Evolutionary conservation across 1,140 invertebrate genomes (phyloP).

Genomic region (Conus betulinus): DNA sequence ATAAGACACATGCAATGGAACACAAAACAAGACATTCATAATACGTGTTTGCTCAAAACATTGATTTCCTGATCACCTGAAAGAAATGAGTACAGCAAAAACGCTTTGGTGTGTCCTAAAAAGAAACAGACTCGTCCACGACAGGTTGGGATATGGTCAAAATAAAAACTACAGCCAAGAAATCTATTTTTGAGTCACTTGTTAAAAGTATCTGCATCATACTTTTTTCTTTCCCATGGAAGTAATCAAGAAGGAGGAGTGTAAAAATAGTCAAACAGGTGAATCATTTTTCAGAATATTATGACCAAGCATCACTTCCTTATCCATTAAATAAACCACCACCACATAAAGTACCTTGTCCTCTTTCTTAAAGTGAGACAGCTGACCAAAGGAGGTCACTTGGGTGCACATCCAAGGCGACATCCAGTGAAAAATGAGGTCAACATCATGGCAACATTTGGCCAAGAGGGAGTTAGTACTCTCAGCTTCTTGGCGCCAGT

Average conservation of each 20-base stretch:
- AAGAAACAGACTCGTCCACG: too few species aligned
- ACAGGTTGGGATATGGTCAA: too few species aligned
- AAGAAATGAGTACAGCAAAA: too few species aligned
- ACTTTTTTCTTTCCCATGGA: too few species aligned
- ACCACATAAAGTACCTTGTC: slow-evolving; percentile 62
- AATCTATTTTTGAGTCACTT: not conserved
- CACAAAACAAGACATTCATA: not conserved
- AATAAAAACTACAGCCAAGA: too few species aligned
- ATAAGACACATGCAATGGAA: slow-evolving; percentile 65
- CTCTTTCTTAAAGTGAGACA: slow-evolving; percentile 74
- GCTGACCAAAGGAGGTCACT: slow-evolving; percentile 76
- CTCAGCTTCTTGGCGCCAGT: slow-evolving; percentile 74
- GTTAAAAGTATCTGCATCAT: not conserved
- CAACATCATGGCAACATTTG: slow-evolving; percentile 79
- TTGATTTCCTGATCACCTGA: not conserved
- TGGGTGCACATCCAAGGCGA: slow-evolving; percentile 65
- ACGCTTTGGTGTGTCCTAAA: too few species aligned
- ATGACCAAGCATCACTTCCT: not conserved
- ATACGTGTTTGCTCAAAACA: not conserved
- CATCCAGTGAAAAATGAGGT: slow-evolving; percentile 77
- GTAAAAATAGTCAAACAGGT: not conserved
- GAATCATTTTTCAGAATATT: not conserved
- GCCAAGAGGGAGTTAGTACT: slow-evolving; percentile 76
- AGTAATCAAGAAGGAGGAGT: too few species aligned
- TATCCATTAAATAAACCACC: not conserved